These are phyloP conservation scores for Pseudocheirus occidentalis DNA, from an alignment of 2,797 vertebrate species.

Conservation along the genomic window DNA sequence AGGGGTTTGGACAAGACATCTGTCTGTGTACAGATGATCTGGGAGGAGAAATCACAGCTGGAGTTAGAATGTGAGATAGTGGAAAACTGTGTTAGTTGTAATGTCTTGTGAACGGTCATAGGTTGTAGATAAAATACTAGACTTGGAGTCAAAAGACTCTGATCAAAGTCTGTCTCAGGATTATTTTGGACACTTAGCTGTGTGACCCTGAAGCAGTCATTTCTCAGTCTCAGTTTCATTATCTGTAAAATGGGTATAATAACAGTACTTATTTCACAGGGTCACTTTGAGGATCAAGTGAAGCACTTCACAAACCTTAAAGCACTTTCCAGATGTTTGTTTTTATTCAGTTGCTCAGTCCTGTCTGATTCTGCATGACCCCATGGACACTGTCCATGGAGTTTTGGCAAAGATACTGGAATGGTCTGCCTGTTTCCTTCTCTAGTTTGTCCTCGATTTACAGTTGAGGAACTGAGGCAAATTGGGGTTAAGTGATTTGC, in stretches of 20 bases:
- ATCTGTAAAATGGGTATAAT: background rate
- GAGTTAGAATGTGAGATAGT: background rate
- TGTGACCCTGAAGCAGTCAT: background rate
- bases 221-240: background rate
- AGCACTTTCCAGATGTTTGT: background rate
- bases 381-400: background rate
- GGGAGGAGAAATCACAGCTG: background rate
- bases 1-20: background rate
- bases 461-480: background rate
- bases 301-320: background rate
- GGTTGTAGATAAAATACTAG: background rate
- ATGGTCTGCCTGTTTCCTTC: background rate
- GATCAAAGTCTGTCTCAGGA: background rate
- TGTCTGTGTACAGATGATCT: background rate
- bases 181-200: background rate
- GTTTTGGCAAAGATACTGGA: background rate
- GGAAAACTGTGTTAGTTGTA: background rate
- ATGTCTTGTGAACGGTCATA: too few species aligned
- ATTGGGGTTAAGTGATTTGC: background rate
- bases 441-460: background rate
- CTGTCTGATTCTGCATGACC: background rate
- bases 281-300: background rate
- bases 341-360: background rate
- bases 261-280: background rate
- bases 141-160: background rate